phyloP scores from a whole-genome alignment of 2,797 vertebrate genomes.

The Cephalopachus bancanus region DNA sequence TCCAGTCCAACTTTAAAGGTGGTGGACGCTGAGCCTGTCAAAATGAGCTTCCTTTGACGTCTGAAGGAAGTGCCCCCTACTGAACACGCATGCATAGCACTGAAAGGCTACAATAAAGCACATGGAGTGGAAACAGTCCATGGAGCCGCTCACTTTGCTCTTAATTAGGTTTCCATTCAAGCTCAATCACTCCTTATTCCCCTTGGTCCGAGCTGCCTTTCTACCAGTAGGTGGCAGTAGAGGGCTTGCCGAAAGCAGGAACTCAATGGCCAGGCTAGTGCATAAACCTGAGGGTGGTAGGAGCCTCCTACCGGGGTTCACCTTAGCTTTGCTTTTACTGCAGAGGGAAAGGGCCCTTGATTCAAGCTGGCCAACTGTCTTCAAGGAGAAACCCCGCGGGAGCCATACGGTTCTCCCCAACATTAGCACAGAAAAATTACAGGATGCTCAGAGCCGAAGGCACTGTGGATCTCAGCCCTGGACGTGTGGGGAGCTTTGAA shows the following conservation, averaged over 20 bases:
- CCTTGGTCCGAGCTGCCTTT: neutral
- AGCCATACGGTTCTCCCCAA: neutral
- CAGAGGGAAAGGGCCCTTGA: neutral
- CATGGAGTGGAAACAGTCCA: neutral
- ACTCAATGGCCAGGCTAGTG: fast-evolving
- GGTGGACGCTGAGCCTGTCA: neutral
- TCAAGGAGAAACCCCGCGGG: neutral
- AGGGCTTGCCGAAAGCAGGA: neutral
- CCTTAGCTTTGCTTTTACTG: neutral
- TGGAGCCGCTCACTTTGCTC: fast-evolving
- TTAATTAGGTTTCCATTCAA: conserved; percentile 1
- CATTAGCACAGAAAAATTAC: neutral
- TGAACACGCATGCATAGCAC: neutral
- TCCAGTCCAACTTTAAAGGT: neutral
- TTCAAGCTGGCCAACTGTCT: neutral
- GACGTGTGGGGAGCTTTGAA: neutral
- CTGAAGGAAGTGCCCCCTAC: neutral
- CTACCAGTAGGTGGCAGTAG: conserved; percentile 73
- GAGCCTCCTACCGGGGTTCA: neutral
- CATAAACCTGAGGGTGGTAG: fast-evolving
- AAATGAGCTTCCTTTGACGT: neutral
- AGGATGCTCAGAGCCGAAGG: neutral
- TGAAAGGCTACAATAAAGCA: neutral
- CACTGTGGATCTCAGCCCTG: neutral
- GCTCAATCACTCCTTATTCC: fast-evolving